Evolutionary conservation across 2,113 vertebrate genomes (phyloP).

Genomic region (Pedetes capensis): DNA sequence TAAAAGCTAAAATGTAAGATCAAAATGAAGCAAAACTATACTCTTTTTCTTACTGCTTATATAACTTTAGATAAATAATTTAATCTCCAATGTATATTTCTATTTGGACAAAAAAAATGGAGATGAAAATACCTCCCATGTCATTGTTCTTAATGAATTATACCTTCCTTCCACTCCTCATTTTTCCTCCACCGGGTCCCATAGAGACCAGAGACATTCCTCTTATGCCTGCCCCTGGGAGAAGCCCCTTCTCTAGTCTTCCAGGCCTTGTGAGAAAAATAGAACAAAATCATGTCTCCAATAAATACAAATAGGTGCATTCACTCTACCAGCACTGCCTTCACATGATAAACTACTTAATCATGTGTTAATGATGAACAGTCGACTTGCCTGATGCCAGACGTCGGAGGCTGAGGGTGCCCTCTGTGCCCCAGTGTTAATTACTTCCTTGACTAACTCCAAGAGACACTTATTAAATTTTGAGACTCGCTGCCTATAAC

Average conservation of each 20-base stretch:
- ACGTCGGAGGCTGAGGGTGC: slow-evolving; percentile 59
- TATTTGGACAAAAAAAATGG: not conserved
- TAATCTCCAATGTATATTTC: not conserved
- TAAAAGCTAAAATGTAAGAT: not conserved
- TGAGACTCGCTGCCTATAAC: slow-evolving; percentile 79
- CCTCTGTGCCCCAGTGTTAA: slow-evolving; percentile 81
- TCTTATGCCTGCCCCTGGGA: not conserved
- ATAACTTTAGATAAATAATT: not conserved
- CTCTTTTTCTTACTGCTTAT: not conserved
- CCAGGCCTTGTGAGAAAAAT: not conserved
- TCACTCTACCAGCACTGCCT: slow-evolving; percentile 49
- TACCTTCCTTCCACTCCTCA: not conserved
- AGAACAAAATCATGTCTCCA: slow-evolving; percentile 42
- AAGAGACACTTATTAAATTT: slow-evolving; percentile 82
- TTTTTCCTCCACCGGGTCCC: not conserved
- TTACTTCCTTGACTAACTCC: slow-evolving; percentile 84
- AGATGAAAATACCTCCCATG: not conserved
- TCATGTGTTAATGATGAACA: slow-evolving; percentile 76
- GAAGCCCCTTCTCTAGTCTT: not conserved
- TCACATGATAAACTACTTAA: slow-evolving; percentile 79
- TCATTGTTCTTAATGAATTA: not conserved
- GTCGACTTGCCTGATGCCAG: slow-evolving; percentile 67
- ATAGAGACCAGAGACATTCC: not conserved
- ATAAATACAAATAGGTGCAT: slow-evolving; percentile 71
- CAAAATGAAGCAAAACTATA: not conserved